A percentile compares a stretch with the other conserved stretches of the same genome.
Evolutionary conservation across 2,797 vertebrate genomes (phyloP).

Genomic region (Acrocephalus scirpaceus): DNA sequence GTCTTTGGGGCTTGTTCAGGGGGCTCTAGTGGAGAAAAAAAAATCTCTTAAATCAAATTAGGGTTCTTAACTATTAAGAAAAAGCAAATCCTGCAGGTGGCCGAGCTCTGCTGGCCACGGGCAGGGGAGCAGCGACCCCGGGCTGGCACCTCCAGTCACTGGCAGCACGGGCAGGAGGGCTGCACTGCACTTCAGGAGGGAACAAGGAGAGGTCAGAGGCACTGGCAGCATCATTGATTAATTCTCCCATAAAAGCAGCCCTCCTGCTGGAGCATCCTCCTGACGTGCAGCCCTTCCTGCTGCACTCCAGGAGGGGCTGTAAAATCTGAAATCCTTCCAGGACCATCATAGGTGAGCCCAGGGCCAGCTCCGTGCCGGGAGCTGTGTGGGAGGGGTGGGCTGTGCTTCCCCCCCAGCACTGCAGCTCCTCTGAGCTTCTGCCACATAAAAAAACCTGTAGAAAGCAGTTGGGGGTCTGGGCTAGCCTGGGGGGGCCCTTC

Average conservation of each 20-base stretch:
- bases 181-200: neutral
- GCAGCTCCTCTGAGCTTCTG: neutral
- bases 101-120: neutral
- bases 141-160: neutral
- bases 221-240: neutral
- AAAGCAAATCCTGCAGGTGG: neutral
- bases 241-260: neutral
- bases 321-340: neutral
- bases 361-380: rapidly evolving
- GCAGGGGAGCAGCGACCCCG: neutral
- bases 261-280: rapidly evolving
- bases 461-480: neutral
- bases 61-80: neutral
- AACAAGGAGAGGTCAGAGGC: neutral
- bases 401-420: neutral
- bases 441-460: rapidly evolving
- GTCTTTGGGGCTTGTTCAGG: conserved; percentile 13
- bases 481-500: neutral
- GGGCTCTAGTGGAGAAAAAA: neutral
- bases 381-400: neutral
- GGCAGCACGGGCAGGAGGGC: neutral
- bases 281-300: neutral
- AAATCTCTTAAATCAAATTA: neutral
- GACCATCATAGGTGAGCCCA: neutral
- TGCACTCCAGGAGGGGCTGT: rapidly evolving